These are phyloP conservation scores for Drosophila anomelani DNA, from an alignment of 2,888 invertebrate species.

Conservation along the genomic window DNA sequence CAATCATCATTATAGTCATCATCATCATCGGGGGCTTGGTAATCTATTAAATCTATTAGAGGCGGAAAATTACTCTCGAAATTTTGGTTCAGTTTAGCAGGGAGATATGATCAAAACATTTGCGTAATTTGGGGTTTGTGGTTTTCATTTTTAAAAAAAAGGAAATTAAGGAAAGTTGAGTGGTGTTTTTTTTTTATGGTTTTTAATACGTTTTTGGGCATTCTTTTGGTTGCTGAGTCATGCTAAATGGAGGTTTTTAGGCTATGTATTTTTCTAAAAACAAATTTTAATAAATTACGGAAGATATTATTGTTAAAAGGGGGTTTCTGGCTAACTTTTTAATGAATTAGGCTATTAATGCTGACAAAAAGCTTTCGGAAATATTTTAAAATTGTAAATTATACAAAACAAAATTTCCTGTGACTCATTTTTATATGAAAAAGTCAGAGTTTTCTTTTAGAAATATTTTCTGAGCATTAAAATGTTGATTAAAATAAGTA, in stretches of 20 bases:
- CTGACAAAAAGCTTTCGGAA: neutral
- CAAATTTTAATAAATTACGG: neutral
- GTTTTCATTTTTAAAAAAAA: neutral
- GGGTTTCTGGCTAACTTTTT: neutral
- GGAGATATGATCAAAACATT: constrained; percentile 46
- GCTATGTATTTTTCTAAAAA: neutral
- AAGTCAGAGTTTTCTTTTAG: neutral
- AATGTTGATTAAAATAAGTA: neutral
- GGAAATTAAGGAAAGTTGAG: constrained; percentile 5
- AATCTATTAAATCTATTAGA: constrained; percentile 36
- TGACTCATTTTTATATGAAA: neutral
- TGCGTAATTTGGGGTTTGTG: constrained; percentile 17
- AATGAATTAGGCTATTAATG: neutral
- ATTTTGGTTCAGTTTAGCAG: constrained; percentile 22
- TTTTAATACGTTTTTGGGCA: neutral
- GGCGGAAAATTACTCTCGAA: constrained; percentile 39
- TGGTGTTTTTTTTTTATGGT: neutral
- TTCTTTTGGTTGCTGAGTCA: too few relatives aligned
- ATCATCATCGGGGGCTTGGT: constrained; percentile 26
- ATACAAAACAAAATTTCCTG: neutral
- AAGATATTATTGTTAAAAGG: neutral
- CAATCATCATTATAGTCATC: constrained; percentile 36
- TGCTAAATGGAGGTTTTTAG: neutral
- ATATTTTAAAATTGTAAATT: neutral
- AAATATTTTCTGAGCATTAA: neutral